A percentile compares a stretch with the other conserved stretches of the same genome.
Conservation (phyloP, 2,888 invertebrate species). For the Neoascia interrupta region DNA sequence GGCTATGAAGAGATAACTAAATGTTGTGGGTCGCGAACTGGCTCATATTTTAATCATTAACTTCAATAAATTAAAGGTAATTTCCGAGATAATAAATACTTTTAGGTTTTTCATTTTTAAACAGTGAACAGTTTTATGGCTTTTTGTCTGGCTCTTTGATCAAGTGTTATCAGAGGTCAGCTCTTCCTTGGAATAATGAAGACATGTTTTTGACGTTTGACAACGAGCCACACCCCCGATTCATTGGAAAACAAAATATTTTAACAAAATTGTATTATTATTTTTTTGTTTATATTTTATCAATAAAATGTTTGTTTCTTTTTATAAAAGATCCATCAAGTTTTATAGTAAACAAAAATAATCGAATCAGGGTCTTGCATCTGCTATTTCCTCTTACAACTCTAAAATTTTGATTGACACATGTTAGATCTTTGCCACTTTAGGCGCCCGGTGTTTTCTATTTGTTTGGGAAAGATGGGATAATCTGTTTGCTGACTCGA, state of each 20-base stretch:
- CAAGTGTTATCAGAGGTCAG: neutral
- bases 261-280: no score
- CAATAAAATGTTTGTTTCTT: no score
- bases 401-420: no score
- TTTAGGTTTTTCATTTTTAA: constrained; percentile 7
- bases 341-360: no score
- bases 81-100: neutral
- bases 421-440: no score
- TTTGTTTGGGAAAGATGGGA: no score
- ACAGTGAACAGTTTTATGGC: neutral
- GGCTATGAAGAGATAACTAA: neutral
- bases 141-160: neutral
- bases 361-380: no score
- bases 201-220: neutral
- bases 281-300: neutral
- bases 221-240: neutral
- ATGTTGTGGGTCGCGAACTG: constrained; percentile 11
- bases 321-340: no score
- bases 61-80: constrained; percentile 50
- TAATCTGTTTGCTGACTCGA: no score
- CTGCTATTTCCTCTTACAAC: no score
- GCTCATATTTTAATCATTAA: constrained; percentile 36
- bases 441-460: no score
- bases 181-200: neutral
- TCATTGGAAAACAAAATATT: neutral